Evolutionary conservation across 2,888 invertebrate genomes (phyloP).

Genomic region (Sturmia bella): DNA sequence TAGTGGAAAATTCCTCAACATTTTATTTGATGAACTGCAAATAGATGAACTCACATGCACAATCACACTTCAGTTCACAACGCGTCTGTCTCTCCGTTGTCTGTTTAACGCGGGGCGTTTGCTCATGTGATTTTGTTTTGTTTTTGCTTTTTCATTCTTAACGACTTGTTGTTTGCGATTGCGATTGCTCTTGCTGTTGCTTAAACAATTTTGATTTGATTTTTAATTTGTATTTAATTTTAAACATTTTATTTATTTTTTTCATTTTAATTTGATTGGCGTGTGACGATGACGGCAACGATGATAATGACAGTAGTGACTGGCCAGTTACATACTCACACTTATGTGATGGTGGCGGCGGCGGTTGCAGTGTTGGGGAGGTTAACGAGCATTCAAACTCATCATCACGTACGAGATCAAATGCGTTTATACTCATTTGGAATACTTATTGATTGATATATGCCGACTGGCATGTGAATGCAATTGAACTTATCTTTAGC

Average conservation of each 20-base stretch:
- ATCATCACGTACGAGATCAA: conserved; percentile 18
- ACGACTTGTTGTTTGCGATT: conserved; percentile 51
- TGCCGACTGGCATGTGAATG: conserved; percentile 42
- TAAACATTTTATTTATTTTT: conserved; percentile 34
- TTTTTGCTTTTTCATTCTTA: conserved; percentile 1
- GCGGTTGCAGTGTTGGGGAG: conserved; percentile 3
- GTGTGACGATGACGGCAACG: conserved; percentile 65
- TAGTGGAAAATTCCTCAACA: not conserved
- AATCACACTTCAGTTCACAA: not conserved
- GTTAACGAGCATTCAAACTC: conserved; percentile 47
- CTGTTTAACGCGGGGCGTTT: not conserved
- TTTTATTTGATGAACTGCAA: not conserved
- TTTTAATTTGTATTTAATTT: conserved; percentile 24
- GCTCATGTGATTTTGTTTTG: not conserved
- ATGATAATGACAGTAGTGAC: conserved; percentile 49
- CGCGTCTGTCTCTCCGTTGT: conserved; percentile 6
- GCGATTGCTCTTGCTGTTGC: conserved; percentile 35
- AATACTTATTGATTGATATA: conserved; percentile 52
- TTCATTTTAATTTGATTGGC: conserved; percentile 59
- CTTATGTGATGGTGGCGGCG: conserved; percentile 21
- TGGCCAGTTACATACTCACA: conserved; percentile 20
- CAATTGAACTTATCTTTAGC: conserved; percentile 47
- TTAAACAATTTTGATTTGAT: conserved; percentile 35
- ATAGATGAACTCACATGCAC: not conserved
- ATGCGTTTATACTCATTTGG: conserved; percentile 11